Base-by-base conservation (phyloP, 23 tunicate genomes). In the Oikopleura dioica region DNA sequence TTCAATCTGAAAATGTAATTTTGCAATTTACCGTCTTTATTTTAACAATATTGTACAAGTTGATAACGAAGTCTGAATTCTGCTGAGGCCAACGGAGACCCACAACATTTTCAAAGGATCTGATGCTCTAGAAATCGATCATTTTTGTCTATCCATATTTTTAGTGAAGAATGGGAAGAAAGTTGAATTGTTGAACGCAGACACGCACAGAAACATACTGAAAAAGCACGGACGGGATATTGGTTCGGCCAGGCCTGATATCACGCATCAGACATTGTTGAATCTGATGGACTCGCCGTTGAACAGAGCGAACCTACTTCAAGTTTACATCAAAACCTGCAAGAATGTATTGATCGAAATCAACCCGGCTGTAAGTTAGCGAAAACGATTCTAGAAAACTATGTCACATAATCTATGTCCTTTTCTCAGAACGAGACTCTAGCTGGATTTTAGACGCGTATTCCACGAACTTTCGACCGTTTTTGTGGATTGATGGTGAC, bases 401-500 rank as follows among this genome's bases (percentile, higher is more conserved):
- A 44, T 44, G 9, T 44, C 55, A 44, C 16, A 44, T n/a, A n/a
- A n/a, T n/a, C n/a, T n/a, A n/a, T n/a, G n/a, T n/a, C n/a, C n/a
- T n/a, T n/a, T n/a, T n/a, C n/a, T n/a, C n/a, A n/a, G n/a, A n/a
- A n/a, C n/a, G n/a, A n/a, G n/a, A n/a, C n/a, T n/a, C n/a, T n/a
- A n/a, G n/a, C 16, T 24, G 16, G 16, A 21, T 63, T 63, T 63
- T 28, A 94, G 78, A 94, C 99, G 0, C 79, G 99, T 51, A 81
- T 94, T 1, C 99, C 99, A 4, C 76, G 99, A 36, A 94, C 99
- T 2, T 94, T 86, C 79, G 99, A 94, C 36, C 38, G 99, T 78
- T 94, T 94, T 68, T 94, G 99, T 77, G 99, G 99, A n/a, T 77
- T 94, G 0, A 83, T 94, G 88, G 95, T 86, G 1, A 92, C 86